These are phyloP conservation scores for Diplodus puntazzo DNA, from an alignment of 2,797 vertebrate species.

Conservation along the genomic window DNA sequence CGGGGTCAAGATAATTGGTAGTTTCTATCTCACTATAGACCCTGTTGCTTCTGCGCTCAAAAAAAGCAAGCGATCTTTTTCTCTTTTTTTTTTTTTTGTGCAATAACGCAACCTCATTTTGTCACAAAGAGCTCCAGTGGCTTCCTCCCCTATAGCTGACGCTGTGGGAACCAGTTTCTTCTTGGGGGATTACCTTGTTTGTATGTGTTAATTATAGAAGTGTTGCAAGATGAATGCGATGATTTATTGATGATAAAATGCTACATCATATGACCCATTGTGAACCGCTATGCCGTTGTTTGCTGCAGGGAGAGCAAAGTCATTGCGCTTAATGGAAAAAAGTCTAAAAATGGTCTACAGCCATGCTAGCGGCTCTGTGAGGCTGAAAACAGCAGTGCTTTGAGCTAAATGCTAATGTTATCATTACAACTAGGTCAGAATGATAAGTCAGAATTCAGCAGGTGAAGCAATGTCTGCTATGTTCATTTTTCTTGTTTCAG, in stretches of 20 bases:
- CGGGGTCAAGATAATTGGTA: neutral
- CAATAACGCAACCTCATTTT: neutral
- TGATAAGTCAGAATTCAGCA: neutral
- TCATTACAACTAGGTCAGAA: neutral
- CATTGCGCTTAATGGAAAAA: conserved; percentile 5
- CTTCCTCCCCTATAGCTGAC: neutral
- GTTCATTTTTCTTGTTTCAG: neutral
- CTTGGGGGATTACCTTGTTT: conserved; percentile 15
- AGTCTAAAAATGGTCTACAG: neutral
- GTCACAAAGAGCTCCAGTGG: neutral
- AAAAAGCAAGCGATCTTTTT: neutral
- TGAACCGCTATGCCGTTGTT: conserved; percentile 6
- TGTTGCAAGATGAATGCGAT: conserved; percentile 12
- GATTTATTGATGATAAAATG: conserved; percentile 46
- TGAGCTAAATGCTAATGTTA: neutral
- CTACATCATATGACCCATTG: conserved; percentile 19
- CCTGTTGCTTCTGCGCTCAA: neutral
- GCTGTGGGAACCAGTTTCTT: neutral
- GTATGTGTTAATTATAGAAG: conserved; percentile 34
- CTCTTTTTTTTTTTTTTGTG: neutral
- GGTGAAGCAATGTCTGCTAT: neutral
- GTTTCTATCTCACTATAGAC: neutral
- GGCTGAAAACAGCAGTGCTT: neutral
- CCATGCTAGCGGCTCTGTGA: neutral
- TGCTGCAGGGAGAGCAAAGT: conserved; percentile 2